Evolutionary conservation across 2,797 vertebrate genomes (phyloP).

Genomic region (Spinus olivaceus): DNA sequence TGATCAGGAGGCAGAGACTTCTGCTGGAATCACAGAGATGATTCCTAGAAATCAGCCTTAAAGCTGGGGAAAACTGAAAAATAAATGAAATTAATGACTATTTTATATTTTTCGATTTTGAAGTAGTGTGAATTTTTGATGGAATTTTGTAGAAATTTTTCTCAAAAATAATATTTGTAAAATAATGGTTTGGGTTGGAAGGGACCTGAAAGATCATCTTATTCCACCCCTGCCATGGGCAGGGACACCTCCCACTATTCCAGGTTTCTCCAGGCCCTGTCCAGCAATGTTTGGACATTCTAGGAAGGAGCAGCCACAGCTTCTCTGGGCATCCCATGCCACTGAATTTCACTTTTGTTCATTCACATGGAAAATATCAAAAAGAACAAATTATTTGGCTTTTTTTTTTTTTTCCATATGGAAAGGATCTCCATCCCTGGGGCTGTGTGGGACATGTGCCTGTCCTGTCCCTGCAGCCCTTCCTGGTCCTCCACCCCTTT

Average conservation of each 20-base stretch:
- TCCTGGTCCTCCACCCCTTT: background rate
- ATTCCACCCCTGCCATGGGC: rapidly evolving
- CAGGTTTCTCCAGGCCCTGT: rapidly evolving
- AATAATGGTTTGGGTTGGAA: background rate
- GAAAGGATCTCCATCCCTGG: background rate
- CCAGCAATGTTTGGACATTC: background rate
- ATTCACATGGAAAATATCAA: background rate
- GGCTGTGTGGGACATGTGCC: background rate
- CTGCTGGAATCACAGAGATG: background rate
- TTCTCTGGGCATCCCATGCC: background rate
- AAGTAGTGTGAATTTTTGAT: background rate
- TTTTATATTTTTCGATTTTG: background rate
- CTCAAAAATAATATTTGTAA: background rate
- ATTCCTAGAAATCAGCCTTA: background rate
- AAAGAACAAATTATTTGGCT: background rate
- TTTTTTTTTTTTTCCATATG: background rate
- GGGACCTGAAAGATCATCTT: background rate
- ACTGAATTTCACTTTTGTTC: background rate
- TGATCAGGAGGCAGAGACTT: background rate
- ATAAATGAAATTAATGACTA: background rate
- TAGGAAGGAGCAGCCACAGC: background rate
- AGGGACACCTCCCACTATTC: rapidly evolving
- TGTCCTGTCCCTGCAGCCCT: background rate
- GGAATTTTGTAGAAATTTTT: background rate
- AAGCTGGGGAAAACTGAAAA: background rate